Percentiles rank a stretch among this genome's conserved stretches.
These are phyloP conservation scores for Drosophila parabipectinata DNA, from an alignment of 1,140 invertebrate genomes.

Conservation along the genomic window DNA sequence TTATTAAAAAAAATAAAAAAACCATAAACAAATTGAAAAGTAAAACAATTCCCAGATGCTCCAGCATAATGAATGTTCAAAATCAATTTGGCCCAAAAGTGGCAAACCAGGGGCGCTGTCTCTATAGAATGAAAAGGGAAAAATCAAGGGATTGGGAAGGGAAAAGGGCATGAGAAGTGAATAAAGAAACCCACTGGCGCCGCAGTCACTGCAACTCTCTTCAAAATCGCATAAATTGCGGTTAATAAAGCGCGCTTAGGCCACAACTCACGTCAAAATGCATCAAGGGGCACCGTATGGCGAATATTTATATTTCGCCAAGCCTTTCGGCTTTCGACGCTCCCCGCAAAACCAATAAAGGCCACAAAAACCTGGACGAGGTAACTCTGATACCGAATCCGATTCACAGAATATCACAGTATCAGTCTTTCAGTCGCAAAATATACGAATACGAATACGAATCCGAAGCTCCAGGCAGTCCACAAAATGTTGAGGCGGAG, in stretches of 20 bases:
- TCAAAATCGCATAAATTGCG: slow-evolving; percentile 79
- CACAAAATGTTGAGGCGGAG: neutral
- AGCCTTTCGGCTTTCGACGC: slow-evolving; percentile 47
- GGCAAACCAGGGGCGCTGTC: neutral
- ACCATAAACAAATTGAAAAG: neutral
- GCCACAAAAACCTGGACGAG: neutral
- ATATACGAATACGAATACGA: slow-evolving; percentile 2
- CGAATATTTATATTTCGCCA: slow-evolving; percentile 76
- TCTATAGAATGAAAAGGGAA: no score
- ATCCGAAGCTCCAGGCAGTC: slow-evolving; percentile 40
- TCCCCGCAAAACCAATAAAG: slow-evolving; percentile 64
- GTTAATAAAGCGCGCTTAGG: slow-evolving; percentile 81
- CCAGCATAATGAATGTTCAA: slow-evolving; percentile 19
- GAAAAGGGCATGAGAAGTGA: slow-evolving; percentile 16
- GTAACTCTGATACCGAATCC: neutral
- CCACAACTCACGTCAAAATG: slow-evolving; percentile 81
- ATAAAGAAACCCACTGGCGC: slow-evolving; percentile 33
- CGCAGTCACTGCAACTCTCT: slow-evolving; percentile 46
- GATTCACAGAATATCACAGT: no score
- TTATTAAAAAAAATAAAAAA: no score
- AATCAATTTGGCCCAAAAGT: slow-evolving; percentile 29
- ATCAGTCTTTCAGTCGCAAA: no score
- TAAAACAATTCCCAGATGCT: neutral
- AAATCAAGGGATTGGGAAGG: no score
- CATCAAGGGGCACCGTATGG: slow-evolving; percentile 76